phyloP scores from a whole-genome alignment of 2,797 vertebrate species.

The Ceyx erithaca region DNA sequence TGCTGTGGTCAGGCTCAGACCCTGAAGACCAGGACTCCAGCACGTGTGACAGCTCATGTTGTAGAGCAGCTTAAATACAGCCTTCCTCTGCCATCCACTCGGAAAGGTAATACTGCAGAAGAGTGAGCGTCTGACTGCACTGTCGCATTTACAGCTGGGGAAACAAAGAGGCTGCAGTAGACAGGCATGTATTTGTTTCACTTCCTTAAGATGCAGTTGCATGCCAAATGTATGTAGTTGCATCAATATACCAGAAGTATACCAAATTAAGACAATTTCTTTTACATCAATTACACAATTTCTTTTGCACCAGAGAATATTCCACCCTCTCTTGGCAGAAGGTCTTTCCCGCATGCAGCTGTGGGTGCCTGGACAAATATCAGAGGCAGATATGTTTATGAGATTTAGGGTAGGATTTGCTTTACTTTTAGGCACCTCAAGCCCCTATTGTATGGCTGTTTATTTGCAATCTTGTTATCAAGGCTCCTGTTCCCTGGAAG shows the following conservation, averaged over 20 bases:
- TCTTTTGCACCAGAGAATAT: background rate
- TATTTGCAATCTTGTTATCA: background rate
- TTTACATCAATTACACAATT: background rate
- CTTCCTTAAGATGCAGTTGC: background rate
- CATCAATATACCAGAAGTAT: background rate
- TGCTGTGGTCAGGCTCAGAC: background rate
- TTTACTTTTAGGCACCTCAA: background rate
- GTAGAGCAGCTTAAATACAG: background rate
- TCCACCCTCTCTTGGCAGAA: background rate
- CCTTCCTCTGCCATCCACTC: background rate
- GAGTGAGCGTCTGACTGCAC: background rate
- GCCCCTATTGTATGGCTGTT: background rate
- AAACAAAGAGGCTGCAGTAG: background rate
- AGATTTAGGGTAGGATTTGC: background rate
- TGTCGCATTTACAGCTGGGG: background rate
- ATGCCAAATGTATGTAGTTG: background rate
- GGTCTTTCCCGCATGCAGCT: background rate
- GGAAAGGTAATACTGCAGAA: background rate
- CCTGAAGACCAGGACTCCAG: background rate
- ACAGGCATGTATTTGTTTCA: background rate
- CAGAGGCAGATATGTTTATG: background rate
- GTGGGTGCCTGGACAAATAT: background rate
- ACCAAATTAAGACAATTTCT: background rate
- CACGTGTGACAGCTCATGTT: background rate
- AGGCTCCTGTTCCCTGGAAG: background rate